Base-by-base conservation (phyloP, 2,888 invertebrate genomes). In the Blera fallax region DNA sequence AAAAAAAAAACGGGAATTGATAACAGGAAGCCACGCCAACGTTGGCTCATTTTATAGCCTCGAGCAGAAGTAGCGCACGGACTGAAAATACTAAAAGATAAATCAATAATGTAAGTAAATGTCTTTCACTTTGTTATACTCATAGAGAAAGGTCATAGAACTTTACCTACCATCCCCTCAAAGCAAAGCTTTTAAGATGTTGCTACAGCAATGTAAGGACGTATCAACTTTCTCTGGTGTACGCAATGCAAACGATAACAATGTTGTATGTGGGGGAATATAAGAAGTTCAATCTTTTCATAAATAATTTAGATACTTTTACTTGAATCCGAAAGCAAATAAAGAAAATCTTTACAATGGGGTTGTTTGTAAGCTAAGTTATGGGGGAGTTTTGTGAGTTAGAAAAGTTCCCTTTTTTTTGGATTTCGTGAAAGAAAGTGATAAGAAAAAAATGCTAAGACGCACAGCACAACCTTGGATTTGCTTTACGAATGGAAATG, bases 61-160 rank as follows among this genome's bases (percentile, higher is more conserved):
- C 16, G 32, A 62, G 83, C 60, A 43, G 14, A 32, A 52, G 52
- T 37, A 43, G n/a, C 43, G 32, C 16, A 43, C 45, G 18, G 56
- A 72, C 56, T 43, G 1, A 72, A 45, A 80, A 72, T 72, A 50
- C 65, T 65, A 21, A 45, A 56, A 45, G 65, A 78, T 72, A 78
- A 73, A 72, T 78, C 82, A 78, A 83, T 83, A 83, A 72, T 37
- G 58, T 45, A 64, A 70, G 77, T 77, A 78, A 83, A 78, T 83
- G 78, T 72, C 78, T 73, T 43, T 72, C 52, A 78, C 65, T 78
- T 78, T 67, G 65, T 78, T 67, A 54, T 65, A 45, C 64, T 48
- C 56, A 32, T 21, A 21, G 56, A 50, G 7, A 56, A 56, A 56
- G 56, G 56, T 76, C 62, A 45, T 43, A 40, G 77, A 70, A 69